Conservation (phyloP, 2,888 invertebrate genomes). For the Drosophila conformis region DNA sequence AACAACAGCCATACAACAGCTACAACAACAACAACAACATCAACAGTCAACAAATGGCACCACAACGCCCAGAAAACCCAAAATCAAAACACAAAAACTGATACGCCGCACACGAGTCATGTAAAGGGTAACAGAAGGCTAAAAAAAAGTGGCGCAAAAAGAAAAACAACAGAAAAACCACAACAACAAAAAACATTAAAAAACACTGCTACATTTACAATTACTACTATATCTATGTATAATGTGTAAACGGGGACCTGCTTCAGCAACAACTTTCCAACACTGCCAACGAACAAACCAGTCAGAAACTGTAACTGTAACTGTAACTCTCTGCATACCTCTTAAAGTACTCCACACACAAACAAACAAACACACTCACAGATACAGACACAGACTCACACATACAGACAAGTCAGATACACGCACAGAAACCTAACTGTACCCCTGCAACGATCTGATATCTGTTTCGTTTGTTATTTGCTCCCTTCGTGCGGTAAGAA, state of each 20-base stretch:
- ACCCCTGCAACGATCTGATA: conserved; percentile 40
- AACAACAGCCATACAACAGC: conserved; percentile 35
- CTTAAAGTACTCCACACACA: conserved; percentile 6
- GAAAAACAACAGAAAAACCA: conserved; percentile 24
- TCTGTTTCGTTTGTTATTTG: conserved; percentile 50
- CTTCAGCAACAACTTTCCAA: conserved; percentile 48
- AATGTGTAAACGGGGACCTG: conserved; percentile 19
- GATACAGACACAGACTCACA: conserved; percentile 15
- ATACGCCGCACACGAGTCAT: conserved; percentile 83
- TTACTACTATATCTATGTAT: conserved; percentile 41
- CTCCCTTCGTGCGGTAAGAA: conserved; percentile 71
- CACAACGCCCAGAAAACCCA: conserved; percentile 68
- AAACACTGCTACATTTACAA: conserved; percentile 36
- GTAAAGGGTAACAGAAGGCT: conserved; percentile 40
- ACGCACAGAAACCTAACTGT: conserved; percentile 49
- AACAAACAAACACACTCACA: conserved; percentile 8
- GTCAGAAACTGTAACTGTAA: conserved; percentile 25
- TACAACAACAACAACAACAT: conserved; percentile 50
- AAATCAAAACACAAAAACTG: conserved; percentile 83
- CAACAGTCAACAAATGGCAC: conserved; percentile 55
- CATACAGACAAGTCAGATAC: conserved; percentile 24
- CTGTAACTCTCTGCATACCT: conserved; percentile 21
- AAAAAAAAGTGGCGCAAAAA: conserved; percentile 25
- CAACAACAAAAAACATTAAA: conserved; percentile 10
- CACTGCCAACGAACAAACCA: conserved; percentile 48